Percentiles rank a stretch among this genome's conserved stretches.
Evolutionary conservation across 2,113 vertebrate genomes (phyloP).

Genomic region (Paraplagusia blochii): DNA sequence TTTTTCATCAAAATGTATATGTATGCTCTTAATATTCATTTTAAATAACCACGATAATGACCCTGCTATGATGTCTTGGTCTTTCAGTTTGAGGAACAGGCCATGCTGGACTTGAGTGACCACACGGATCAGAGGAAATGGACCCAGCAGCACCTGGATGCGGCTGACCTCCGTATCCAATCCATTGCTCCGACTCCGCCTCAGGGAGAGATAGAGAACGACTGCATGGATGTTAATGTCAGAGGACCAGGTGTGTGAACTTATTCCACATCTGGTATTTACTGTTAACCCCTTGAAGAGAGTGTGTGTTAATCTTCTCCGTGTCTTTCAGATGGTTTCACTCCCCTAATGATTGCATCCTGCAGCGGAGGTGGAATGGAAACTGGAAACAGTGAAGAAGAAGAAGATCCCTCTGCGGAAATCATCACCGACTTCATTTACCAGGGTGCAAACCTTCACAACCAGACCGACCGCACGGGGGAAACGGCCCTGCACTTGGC

Average conservation of each 20-base stretch:
- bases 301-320: neutral
- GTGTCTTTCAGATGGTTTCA: constrained; percentile 86
- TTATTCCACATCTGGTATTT: neutral
- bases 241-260: constrained; percentile 85
- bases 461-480: constrained; percentile 94
- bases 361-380: constrained; percentile 96
- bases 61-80: neutral
- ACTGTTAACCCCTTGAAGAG: neutral
- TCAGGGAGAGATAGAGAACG: constrained; percentile 91
- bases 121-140: constrained; percentile 84
- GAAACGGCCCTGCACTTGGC: constrained; percentile 95
- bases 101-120: constrained; percentile 78
- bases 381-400: constrained; percentile 91
- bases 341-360: constrained; percentile 97
- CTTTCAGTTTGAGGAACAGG: constrained; percentile 78
- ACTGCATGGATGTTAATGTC: constrained; percentile 97
- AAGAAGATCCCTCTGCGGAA: constrained; percentile 89
- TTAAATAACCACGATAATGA: constrained; percentile 6
- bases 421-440: constrained; percentile 98
- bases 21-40: neutral
- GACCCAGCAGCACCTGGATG: constrained; percentile 82
- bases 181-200: constrained; percentile 93
- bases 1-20: neutral
- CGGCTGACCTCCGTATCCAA: constrained; percentile 89
- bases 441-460: constrained; percentile 95